These are phyloP conservation scores for Hypomesus transpacificus DNA, from an alignment of 2,113 vertebrate genomes.

Conservation along the genomic window DNA sequence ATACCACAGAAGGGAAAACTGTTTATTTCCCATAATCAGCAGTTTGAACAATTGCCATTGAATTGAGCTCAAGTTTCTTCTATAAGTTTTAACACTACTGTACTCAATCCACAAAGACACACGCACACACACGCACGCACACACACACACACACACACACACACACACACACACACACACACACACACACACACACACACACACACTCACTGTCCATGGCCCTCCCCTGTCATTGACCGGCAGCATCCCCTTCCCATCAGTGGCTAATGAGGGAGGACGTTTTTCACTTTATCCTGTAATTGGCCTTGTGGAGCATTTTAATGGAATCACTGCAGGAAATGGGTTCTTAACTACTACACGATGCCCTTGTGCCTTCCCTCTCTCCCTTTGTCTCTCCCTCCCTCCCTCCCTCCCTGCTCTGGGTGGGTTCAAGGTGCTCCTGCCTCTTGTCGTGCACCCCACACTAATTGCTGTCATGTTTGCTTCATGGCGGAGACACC, in stretches of 20 bases:
- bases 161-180: conserved; percentile 7
- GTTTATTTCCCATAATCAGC: too few relatives aligned
- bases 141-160: background rate
- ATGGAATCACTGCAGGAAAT: conserved; percentile 44
- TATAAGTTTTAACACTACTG: too few relatives aligned
- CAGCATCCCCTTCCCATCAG: conserved; percentile 28
- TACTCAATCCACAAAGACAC: background rate
- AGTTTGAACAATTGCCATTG: too few relatives aligned
- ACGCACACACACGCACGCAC: conserved; percentile 4
- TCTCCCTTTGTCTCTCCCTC: background rate
- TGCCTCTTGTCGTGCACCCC: background rate
- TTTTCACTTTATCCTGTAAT: conserved; percentile 42
- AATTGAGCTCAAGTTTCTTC: too few relatives aligned
- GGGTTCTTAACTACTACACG: conserved; percentile 37
- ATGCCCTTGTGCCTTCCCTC: background rate
- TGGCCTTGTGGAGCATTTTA: conserved; percentile 44
- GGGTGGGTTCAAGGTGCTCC: background rate
- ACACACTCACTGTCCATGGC: conserved; percentile 5
- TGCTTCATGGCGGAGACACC: conserved; percentile 48
- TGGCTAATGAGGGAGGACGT: conserved; percentile 41
- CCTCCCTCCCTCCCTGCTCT: background rate
- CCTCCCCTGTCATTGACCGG: conserved; percentile 13
- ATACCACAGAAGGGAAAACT: too few relatives aligned
- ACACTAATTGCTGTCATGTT: conserved; percentile 66
- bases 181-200: background rate